Evolutionary conservation across 1,140 invertebrate species (phyloP).

Genomic region (Zaprionus ornatus): DNA sequence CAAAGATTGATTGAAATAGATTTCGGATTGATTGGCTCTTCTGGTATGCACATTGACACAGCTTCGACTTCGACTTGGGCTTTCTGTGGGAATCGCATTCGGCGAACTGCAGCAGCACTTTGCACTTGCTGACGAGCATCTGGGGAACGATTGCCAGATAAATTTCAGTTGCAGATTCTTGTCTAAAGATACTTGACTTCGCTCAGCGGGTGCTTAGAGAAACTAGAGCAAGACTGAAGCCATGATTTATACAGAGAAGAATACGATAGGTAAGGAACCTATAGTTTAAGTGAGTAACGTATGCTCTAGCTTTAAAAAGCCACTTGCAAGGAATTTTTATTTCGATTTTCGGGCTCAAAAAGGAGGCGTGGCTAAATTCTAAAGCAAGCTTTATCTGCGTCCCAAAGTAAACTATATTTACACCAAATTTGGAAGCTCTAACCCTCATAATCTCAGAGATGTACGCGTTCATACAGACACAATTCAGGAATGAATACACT

Average conservation of each 20-base stretch:
- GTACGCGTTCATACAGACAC: neutral
- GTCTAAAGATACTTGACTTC: neutral
- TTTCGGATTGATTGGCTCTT: constrained; percentile 78
- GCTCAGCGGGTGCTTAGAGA: neutral
- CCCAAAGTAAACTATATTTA: no score
- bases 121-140: constrained; percentile 47
- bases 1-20: constrained; percentile 82
- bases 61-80: constrained; percentile 18
- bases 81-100: constrained; percentile 47
- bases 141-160: constrained; percentile 40
- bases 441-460: neutral
- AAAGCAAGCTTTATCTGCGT: no score
- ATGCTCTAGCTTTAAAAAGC: neutral
- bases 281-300: no score
- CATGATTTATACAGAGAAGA: neutral
- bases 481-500: no score
- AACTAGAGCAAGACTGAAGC: constrained; percentile 12
- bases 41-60: constrained; percentile 71
- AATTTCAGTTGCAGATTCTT: constrained; percentile 7
- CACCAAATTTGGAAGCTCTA: neutral
- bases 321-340: neutral
- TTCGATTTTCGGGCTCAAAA: neutral
- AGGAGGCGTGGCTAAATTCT: no score
- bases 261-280: neutral
- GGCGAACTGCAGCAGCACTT: constrained; percentile 41